phyloP scores from a whole-genome alignment of 1,140 invertebrate genomes.

The Kradibia gibbosae region DNA sequence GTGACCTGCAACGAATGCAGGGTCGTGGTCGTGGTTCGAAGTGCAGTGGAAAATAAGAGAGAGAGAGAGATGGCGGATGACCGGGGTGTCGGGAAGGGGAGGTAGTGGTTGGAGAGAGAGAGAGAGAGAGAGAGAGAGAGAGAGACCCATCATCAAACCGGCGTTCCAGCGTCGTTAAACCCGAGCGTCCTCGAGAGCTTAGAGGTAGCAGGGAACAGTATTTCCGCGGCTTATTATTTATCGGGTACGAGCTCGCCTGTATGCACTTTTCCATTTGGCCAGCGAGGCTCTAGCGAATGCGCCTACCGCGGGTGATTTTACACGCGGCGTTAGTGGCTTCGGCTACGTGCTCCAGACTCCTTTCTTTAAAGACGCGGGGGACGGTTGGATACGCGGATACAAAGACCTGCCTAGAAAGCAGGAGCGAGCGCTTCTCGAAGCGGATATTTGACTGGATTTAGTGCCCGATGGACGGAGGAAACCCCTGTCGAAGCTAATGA shows the following conservation, averaged over 20 bases:
- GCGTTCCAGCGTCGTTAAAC: slow-evolving; percentile 16
- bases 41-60: no score
- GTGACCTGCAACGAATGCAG: no score
- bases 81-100: not conserved
- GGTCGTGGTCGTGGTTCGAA: no score
- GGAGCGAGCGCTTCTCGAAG: not conserved
- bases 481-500: not conserved
- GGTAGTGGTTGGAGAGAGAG: not conserved
- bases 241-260: not conserved
- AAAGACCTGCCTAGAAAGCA: not conserved
- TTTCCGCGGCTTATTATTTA: not conserved
- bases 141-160: slow-evolving; percentile 3
- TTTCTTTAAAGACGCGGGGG: not conserved
- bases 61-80: no score
- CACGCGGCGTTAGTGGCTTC: not conserved
- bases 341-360: not conserved
- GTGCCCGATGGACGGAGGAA: not conserved
- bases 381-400: not conserved
- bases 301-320: not conserved
- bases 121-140: no score
- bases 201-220: not conserved
- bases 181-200: not conserved
- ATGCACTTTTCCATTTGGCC: not conserved
- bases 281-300: not conserved
- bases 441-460: slow-evolving; percentile 4